These are phyloP conservation scores for Drosophila suboccidentalis DNA, from an alignment of 2,888 invertebrate species.

Conservation along the genomic window DNA sequence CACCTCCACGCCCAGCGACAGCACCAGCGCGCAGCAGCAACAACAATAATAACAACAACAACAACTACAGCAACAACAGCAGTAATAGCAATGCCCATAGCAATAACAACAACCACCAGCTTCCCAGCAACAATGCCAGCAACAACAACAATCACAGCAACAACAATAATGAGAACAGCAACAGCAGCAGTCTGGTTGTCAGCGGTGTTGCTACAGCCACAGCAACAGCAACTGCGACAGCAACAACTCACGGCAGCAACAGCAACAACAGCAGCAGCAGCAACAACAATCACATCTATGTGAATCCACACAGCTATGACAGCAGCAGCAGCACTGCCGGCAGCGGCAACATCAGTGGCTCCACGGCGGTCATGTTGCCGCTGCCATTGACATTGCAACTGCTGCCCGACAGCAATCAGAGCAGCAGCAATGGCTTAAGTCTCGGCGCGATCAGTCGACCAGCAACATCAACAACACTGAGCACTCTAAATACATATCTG, in stretches of 20 bases:
- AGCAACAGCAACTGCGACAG: conserved; percentile 32
- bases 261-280: conserved; percentile 47
- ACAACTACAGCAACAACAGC: conserved; percentile 37
- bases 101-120: conserved; percentile 44
- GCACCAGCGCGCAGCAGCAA: conserved; percentile 67
- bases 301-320: conserved; percentile 84
- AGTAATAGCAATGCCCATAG: conserved; percentile 28
- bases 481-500: conserved; percentile 85
- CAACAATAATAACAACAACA: conserved; percentile 56
- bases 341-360: conserved; percentile 76
- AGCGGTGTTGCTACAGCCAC: conserved; percentile 23
- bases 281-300: conserved; percentile 84
- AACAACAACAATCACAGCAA: conserved; percentile 52
- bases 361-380: conserved; percentile 72
- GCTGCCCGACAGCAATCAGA: conserved; percentile 38
- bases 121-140: conserved; percentile 39
- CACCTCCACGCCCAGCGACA: conserved; percentile 44
- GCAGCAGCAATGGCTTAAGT: conserved; percentile 43
- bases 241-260: conserved; percentile 44
- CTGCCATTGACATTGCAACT: conserved; percentile 42
- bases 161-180: conserved; percentile 44
- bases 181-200: conserved; percentile 52
- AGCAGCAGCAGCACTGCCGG: conserved; percentile 80
- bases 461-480: conserved; percentile 82
- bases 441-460: conserved; percentile 68